phyloP scores from a whole-genome alignment of 2,888 invertebrate genomes.

The Ochropleura leucogaster region DNA sequence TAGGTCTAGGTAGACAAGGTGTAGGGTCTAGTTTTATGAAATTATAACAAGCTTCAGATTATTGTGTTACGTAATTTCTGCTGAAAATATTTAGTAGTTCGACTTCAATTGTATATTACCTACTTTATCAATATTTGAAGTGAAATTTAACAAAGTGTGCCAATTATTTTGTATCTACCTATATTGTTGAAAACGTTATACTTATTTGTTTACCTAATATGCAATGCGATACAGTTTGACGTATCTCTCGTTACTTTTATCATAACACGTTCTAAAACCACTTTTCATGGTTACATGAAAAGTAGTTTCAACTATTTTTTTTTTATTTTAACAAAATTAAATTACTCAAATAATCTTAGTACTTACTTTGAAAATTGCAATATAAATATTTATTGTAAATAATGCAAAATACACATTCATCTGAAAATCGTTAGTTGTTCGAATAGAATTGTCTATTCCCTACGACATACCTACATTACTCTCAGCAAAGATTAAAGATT shows the following conservation, averaged over 20 bases:
- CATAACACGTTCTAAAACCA: background rate
- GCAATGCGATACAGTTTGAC: background rate
- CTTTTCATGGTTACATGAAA: conserved; percentile 6
- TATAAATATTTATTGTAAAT: background rate
- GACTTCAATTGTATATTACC: background rate
- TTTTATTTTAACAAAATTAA: background rate
- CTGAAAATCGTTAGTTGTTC: background rate
- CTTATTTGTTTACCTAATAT: conserved; percentile 12
- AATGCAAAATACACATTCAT: too few species aligned
- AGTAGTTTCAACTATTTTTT: too few species aligned
- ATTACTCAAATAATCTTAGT: background rate
- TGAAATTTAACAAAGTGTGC: conserved; percentile 35
- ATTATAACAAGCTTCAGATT: background rate
- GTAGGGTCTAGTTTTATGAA: background rate
- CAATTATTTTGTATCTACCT: conserved; percentile 22
- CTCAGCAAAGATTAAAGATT: conserved; percentile 12
- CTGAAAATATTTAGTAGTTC: background rate
- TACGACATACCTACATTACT: background rate
- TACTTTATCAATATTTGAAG: conserved; percentile 55
- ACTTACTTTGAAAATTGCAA: background rate
- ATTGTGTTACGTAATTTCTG: background rate
- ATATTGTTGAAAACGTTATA: background rate
- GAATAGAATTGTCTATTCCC: background rate
- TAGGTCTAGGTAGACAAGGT: background rate
- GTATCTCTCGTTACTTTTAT: conserved; percentile 10